A percentile compares a stretch with the other conserved stretches of the same genome.
Evolutionary conservation across 2,888 invertebrate species (phyloP).

Genomic region (Colletes collaris): DNA sequence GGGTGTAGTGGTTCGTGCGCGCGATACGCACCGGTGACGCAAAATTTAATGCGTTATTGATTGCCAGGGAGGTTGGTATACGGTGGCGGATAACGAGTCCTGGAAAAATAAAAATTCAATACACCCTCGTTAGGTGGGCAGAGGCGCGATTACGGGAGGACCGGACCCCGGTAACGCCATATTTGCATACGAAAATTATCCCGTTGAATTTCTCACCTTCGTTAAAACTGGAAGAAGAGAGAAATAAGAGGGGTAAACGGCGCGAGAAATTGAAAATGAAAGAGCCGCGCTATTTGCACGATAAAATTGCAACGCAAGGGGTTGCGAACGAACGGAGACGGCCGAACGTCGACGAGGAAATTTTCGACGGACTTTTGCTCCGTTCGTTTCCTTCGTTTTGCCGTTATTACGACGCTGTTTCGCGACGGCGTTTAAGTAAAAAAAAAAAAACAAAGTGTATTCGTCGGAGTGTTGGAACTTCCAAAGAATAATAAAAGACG

Average conservation of each 20-base stretch:
- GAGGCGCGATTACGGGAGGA: conserved; percentile 49
- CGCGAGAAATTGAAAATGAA: conserved; percentile 58
- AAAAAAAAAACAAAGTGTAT: not conserved
- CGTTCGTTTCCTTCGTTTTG: not conserved
- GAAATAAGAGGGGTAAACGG: conserved; percentile 47
- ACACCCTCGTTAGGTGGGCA: conserved; percentile 54
- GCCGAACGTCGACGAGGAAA: conserved; percentile 10
- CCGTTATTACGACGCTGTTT: not conserved
- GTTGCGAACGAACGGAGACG: not conserved
- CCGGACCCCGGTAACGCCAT: conserved; percentile 28
- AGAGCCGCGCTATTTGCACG: conserved; percentile 42
- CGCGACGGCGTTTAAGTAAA: not conserved
- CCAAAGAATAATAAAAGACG: not conserved
- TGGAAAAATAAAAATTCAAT: conserved; percentile 61
- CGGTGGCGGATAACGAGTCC: conserved; percentile 42
- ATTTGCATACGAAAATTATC: conserved; percentile 65
- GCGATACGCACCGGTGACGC: conserved; percentile 23
- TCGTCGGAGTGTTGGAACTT: not conserved
- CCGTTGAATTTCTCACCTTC: conserved; percentile 59
- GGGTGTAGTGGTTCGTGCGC: too few species aligned
- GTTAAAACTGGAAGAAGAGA: conserved; percentile 56
- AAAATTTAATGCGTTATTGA: conserved; percentile 65
- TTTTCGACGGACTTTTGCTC: conserved; percentile 27
- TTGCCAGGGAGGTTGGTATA: conserved; percentile 4
- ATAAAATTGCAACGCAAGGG: conserved; percentile 41